Base-by-base conservation (phyloP, 2,797 vertebrate species). In the Typhlichthys eigenmanni region DNA sequence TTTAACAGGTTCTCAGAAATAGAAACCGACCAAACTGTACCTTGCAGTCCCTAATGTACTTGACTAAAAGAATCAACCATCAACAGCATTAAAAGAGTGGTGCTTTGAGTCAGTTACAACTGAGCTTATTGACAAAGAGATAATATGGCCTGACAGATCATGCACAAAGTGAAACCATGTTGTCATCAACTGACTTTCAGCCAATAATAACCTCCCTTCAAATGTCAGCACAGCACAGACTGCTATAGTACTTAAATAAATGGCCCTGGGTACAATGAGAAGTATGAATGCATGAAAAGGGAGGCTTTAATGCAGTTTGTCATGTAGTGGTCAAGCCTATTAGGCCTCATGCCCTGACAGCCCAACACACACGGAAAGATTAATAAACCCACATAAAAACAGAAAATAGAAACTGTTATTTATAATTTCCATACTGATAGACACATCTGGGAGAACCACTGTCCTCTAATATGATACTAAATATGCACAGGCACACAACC, bases 351-450 rank as follows among this genome's bases (percentile, higher is more conserved):
- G 81, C 76, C 53, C 43, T 13, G 63, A 13, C 29, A 45, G 62
- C 24, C 0, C 17, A 69, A 60, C 3, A 76, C 62, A 17, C 46
- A 47, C 74, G 61, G 79, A 82, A 38, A 43, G n/a, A 69, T 54
- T 62, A 81, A 73, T 14, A 72, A 54, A 68, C 78, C 47, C 13
- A 72, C 65, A 50, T 72, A 47, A 46, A 55, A 50, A 32, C 79
- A 74, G 82, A 71, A 74, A 64, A 60, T 17, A 55, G 8, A 66
- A 50, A n/a, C 45, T 45, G 16, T 17, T 13, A 13, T 53, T 52
- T 64, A 29, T 70, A 70, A 83, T 82, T 74, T 81, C 51, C 48
- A 50, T n/a, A 16, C 71, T 74, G 68, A 71, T 13, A 16, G 61
- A 80, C 58, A 51, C 2, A 46, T 52, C 71, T 74, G 55, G 66